A percentile compares a stretch with the other conserved stretches of the same genome.
These are phyloP conservation scores for Melanostoma mellinum DNA, from an alignment of 2,888 invertebrate genomes.

Conservation along the genomic window DNA sequence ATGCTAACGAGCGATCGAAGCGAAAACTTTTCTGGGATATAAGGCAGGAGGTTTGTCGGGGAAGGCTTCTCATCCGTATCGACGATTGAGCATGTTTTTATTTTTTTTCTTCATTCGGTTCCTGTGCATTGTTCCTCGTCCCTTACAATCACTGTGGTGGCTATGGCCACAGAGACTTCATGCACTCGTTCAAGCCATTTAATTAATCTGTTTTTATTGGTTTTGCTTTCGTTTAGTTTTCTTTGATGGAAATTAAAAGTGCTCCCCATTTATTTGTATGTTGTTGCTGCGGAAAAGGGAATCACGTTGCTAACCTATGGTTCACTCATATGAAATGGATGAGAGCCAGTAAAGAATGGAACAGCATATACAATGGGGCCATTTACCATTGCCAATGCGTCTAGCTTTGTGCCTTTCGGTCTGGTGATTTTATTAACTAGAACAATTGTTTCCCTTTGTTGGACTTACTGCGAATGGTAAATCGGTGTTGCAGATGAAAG, in stretches of 20 bases:
- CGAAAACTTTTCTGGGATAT: slow-evolving; percentile 75
- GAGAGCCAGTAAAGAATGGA: slow-evolving; percentile 13
- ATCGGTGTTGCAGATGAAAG: too few relatives aligned
- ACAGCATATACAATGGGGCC: slow-evolving; percentile 3
- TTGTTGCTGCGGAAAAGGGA: slow-evolving; percentile 25
- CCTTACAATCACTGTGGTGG: not conserved
- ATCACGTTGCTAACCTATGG: slow-evolving; percentile 68
- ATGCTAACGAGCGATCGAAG: slow-evolving; percentile 10
- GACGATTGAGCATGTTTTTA: slow-evolving; percentile 5
- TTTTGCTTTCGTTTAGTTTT: slow-evolving; percentile 61
- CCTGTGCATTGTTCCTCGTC: not conserved
- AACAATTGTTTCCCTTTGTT: slow-evolving; percentile 56
- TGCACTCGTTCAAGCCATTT: slow-evolving; percentile 48
- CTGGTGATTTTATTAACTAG: slow-evolving; percentile 65
- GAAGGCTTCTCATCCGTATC: slow-evolving; percentile 64
- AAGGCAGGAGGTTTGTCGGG: slow-evolving; percentile 82
- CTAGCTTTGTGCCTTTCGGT: slow-evolving; percentile 66
- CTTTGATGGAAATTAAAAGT: slow-evolving; percentile 68
- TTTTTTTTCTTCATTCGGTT: not conserved
- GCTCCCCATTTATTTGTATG: slow-evolving; percentile 30
- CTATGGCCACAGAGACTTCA: not conserved
- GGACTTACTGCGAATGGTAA: not conserved
- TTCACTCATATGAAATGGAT: slow-evolving; percentile 28
- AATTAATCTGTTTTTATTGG: slow-evolving; percentile 69
- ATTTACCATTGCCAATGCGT: slow-evolving; percentile 49